Evolutionary conservation across 2,797 vertebrate genomes (phyloP).

Genomic region (Schizopygopsis malacanthus): DNA sequence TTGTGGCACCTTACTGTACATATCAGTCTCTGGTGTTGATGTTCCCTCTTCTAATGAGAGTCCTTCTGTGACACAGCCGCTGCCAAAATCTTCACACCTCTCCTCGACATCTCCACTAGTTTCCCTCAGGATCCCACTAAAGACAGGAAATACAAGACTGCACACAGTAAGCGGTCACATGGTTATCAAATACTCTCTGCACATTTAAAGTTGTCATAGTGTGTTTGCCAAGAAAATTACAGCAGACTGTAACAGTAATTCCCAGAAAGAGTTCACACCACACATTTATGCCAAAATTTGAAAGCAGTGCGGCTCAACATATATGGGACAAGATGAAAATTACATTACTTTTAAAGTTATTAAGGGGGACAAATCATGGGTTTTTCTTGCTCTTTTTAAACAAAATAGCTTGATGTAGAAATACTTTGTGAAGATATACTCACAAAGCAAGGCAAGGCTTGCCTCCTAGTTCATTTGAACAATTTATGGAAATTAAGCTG

Average conservation of each 20-base stretch:
- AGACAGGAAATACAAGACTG: slow-evolving; percentile 37
- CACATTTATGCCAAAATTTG: slow-evolving; percentile 10
- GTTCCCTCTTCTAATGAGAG: slow-evolving; percentile 54
- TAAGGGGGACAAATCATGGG: not conserved
- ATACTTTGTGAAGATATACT: not conserved
- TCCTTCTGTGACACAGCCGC: slow-evolving; percentile 49
- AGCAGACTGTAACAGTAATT: slow-evolving; percentile 37
- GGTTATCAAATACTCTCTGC: slow-evolving; percentile 20
- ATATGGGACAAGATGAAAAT: not conserved
- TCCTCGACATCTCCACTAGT: slow-evolving; percentile 45
- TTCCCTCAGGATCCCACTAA: slow-evolving; percentile 39
- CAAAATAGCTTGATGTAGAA: not conserved
- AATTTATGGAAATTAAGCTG: not conserved
- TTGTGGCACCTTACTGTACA: slow-evolving; percentile 49
- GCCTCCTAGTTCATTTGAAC: not conserved
- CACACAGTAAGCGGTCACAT: slow-evolving; percentile 19
- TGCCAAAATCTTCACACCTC: slow-evolving; percentile 53
- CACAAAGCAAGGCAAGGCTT: not conserved
- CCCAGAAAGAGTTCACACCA: slow-evolving; percentile 24
- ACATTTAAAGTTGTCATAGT: slow-evolving; percentile 31
- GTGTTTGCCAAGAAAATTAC: slow-evolving; percentile 25
- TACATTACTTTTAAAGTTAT: not conserved
- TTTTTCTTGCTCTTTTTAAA: not conserved
- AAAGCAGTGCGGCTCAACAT: not conserved
- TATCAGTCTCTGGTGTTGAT: slow-evolving; percentile 47